Percentiles rank a stretch among this genome's conserved stretches.
Conservation (phyloP, 2,888 invertebrate genomes). For the Lasioglossum vierecki region DNA sequence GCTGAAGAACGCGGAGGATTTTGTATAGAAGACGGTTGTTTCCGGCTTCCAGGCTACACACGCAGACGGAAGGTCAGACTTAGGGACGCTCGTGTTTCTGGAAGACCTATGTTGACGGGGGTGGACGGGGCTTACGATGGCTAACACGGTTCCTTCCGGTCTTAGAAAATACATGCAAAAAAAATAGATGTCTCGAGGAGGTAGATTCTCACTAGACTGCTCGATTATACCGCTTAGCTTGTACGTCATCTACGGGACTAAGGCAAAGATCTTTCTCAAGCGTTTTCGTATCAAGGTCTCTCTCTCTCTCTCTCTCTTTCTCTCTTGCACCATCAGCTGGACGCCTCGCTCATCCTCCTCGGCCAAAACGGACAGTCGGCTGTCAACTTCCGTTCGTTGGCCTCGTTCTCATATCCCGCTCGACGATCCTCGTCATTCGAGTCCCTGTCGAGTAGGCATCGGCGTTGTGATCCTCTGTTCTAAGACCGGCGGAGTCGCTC, state of each 20-base stretch:
- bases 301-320: neutral
- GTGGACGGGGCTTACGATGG: neutral
- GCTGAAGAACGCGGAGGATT: too few species aligned
- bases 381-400: constrained; percentile 64
- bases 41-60: neutral
- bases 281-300: neutral
- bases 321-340: constrained; percentile 38
- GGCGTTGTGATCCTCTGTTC: constrained; percentile 17
- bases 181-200: constrained; percentile 66
- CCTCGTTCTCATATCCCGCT: constrained; percentile 46
- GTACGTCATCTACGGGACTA: constrained; percentile 34
- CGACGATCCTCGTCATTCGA: constrained; percentile 28
- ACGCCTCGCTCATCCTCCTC: constrained; percentile 28
- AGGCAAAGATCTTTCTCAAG: constrained; percentile 58
- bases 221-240: neutral
- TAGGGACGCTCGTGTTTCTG: neutral
- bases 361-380: constrained; percentile 21
- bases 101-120: constrained; percentile 26
- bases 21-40: neutral
- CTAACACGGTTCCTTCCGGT: constrained; percentile 8
- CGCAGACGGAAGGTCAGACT: neutral
- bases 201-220: constrained; percentile 57
- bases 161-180: constrained; percentile 67
- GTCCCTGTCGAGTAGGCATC: constrained; percentile 33
- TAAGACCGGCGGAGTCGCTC: neutral